Evolutionary conservation across 2,888 invertebrate species (phyloP).

Genomic region (Morpho deidamia): DNA sequence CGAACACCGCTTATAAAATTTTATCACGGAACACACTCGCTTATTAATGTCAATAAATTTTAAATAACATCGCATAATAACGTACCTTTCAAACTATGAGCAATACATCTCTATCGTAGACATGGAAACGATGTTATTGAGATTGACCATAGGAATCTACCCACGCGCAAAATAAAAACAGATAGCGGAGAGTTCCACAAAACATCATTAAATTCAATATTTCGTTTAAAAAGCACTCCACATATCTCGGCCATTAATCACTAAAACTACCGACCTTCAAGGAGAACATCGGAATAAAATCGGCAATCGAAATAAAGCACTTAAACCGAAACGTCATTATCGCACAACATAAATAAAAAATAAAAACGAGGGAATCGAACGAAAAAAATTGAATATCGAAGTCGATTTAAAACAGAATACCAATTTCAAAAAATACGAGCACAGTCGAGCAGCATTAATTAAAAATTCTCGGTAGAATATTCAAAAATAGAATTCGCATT

Average conservation of each 20-base stretch:
- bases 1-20: conserved; percentile 34
- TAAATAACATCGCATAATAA: conserved; percentile 34
- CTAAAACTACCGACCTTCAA: conserved; percentile 76
- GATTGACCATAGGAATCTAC: conserved; percentile 43
- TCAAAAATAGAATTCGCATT: conserved; percentile 78
- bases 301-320: conserved; percentile 78
- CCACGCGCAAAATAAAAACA: conserved; percentile 44
- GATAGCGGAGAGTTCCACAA: conserved; percentile 52
- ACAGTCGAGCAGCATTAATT: conserved; percentile 74
- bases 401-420: conserved; percentile 76
- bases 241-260: conserved; percentile 76
- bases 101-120: conserved; percentile 20
- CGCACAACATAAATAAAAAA: conserved; percentile 77
- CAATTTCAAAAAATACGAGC: conserved; percentile 74
- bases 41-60: conserved; percentile 38
- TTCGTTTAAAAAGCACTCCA: conserved; percentile 77
- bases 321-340: conserved; percentile 79
- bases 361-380: conserved; percentile 66
- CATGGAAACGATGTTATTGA: conserved; percentile 10
- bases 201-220: conserved; percentile 77
- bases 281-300: conserved; percentile 76
- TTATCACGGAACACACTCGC: conserved; percentile 37
- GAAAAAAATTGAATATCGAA: conserved; percentile 74
- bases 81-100: conserved; percentile 7
- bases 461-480: conserved; percentile 79